Evolutionary conservation across 2,888 invertebrate genomes (phyloP).

Genomic region (Papilio gigon): DNA sequence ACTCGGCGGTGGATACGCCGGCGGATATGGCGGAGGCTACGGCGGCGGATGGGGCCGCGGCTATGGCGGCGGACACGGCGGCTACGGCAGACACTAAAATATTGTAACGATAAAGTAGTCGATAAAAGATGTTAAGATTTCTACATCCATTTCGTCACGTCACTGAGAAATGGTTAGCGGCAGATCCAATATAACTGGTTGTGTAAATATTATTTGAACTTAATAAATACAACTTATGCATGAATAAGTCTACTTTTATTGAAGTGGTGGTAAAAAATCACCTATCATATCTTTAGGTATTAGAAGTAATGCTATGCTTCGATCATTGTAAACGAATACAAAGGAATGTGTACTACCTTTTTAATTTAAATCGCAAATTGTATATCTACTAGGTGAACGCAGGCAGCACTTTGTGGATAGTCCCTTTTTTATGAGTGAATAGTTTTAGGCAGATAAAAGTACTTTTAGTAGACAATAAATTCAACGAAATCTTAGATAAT

Average conservation of each 20-base stretch:
- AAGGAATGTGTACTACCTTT: too few relatives aligned
- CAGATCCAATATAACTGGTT: constrained; percentile 64
- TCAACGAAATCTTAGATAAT: background rate
- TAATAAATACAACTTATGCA: constrained; percentile 47
- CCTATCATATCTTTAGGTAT: too few relatives aligned
- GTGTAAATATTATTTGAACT: constrained; percentile 51
- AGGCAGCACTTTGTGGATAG: too few relatives aligned
- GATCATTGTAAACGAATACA: too few relatives aligned
- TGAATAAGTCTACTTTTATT: constrained; percentile 37
- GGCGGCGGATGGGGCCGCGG: constrained; percentile 43
- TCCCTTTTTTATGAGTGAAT: too few relatives aligned
- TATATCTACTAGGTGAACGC: too few relatives aligned
- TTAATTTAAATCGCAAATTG: too few relatives aligned
- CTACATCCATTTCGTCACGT: constrained; percentile 71
- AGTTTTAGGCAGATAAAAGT: too few relatives aligned
- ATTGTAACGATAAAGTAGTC: constrained; percentile 42
- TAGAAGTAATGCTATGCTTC: too few relatives aligned
- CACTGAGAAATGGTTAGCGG: constrained; percentile 72
- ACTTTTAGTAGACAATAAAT: background rate
- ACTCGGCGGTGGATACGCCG: constrained; percentile 39
- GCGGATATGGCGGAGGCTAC: constrained; percentile 44
- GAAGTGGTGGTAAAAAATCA: background rate
- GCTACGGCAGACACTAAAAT: constrained; percentile 47
- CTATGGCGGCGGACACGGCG: constrained; percentile 46
- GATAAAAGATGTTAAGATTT: constrained; percentile 56